A percentile compares a stretch with the other conserved stretches of the same genome.
These are phyloP conservation scores for Cotesia vestalis DNA, from an alignment of 1,140 invertebrate species.

Conservation along the genomic window DNA sequence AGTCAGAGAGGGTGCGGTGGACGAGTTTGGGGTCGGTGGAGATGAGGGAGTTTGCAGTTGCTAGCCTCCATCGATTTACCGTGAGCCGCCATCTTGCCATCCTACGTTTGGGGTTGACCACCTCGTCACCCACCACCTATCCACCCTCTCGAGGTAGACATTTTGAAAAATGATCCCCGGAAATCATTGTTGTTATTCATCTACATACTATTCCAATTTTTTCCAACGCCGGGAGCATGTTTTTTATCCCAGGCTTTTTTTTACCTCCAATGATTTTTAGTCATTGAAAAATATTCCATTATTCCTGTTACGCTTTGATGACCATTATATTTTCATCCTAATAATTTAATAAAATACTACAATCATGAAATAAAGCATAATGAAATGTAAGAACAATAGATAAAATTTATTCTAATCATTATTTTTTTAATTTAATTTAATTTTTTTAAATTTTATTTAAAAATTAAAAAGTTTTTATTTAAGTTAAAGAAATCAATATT, in stretches of 20 bases:
- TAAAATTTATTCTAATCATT: too few relatives aligned
- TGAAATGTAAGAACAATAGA: too few relatives aligned
- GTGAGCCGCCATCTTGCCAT: slow-evolving; percentile 63
- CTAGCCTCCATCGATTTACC: slow-evolving; percentile 65
- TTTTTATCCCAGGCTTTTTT: slow-evolving; percentile 20
- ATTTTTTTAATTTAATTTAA: too few relatives aligned
- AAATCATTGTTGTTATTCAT: slow-evolving; percentile 52
- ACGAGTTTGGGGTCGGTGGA: slow-evolving; percentile 46
- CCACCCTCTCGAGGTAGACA: slow-evolving; percentile 52
- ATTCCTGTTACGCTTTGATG: background rate
- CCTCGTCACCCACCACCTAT: slow-evolving; percentile 38
- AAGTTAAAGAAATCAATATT: too few relatives aligned
- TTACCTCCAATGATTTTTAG: background rate
- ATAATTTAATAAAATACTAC: too few relatives aligned
- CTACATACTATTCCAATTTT: slow-evolving; percentile 17
- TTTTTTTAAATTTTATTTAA: too few relatives aligned
- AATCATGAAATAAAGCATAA: too few relatives aligned
- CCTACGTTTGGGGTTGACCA: slow-evolving; percentile 54
- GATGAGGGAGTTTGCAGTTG: slow-evolving; percentile 60
- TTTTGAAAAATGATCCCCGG: slow-evolving; percentile 63
- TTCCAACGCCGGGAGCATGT: background rate
- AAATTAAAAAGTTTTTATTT: too few relatives aligned
- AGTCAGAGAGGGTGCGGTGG: slow-evolving; percentile 25
- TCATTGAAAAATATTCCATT: background rate
- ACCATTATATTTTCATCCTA: slow-evolving; percentile 2